Conservation (phyloP, 2,113 vertebrate species). For the Calidris pugnax region DNA sequence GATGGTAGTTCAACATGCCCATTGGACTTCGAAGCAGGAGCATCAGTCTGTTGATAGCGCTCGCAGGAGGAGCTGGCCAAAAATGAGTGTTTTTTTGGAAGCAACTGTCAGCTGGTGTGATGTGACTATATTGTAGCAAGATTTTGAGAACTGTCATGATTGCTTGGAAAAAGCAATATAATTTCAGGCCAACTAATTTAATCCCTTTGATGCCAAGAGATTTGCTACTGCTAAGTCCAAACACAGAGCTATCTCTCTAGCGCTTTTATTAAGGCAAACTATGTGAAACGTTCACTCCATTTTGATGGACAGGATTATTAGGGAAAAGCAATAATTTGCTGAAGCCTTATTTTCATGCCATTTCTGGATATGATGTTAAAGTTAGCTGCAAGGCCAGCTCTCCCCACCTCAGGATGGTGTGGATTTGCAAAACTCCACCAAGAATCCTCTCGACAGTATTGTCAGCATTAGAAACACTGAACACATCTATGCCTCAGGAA, state of each 20-base stretch:
- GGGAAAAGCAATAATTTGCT: slow-evolving; percentile 28
- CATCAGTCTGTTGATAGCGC: background rate
- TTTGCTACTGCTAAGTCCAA: slow-evolving; percentile 56
- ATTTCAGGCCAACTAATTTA: slow-evolving; percentile 68
- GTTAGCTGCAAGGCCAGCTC: slow-evolving; percentile 4
- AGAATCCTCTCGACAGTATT: background rate
- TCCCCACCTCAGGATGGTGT: background rate
- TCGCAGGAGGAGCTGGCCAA: slow-evolving; percentile 27
- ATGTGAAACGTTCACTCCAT: background rate
- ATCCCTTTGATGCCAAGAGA: slow-evolving; percentile 63
- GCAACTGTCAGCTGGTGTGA: slow-evolving; percentile 56
- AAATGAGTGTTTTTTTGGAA: slow-evolving; percentile 25
- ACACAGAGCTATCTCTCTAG: slow-evolving; percentile 29
- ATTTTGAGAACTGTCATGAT: slow-evolving; percentile 62
- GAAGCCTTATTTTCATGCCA: slow-evolving; percentile 20
- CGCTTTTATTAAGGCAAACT: slow-evolving; percentile 56
- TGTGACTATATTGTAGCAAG: slow-evolving; percentile 59
- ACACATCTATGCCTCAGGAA: slow-evolving; percentile 19
- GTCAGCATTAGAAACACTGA: background rate
- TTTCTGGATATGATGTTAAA: slow-evolving; percentile 12
- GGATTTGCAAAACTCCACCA: background rate
- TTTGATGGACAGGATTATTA: slow-evolving; percentile 56
- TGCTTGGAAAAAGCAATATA: slow-evolving; percentile 65
- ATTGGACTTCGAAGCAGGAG: background rate
- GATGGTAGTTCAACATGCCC: background rate